Base-by-base conservation (phyloP, 2,888 invertebrate genomes). In the Drosophila ustulata region DNA sequence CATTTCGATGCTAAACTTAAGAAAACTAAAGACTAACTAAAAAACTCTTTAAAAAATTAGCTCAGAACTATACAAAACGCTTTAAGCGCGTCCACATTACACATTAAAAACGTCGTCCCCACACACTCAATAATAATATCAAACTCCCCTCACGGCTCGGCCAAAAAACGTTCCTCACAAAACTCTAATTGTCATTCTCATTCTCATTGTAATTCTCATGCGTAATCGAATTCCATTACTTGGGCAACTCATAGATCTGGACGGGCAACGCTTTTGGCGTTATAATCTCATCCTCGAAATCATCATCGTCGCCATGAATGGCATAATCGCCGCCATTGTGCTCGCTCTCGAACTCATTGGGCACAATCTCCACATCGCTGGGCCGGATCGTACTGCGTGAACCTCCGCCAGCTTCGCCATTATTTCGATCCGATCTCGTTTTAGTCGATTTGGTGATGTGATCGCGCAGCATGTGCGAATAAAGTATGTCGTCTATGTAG, bases 401-500 rank as follows among this genome's bases (percentile, higher is more conserved):
- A 18, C 87, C 85, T 59, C 88, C 85, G 63, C 79, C 85, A 56
- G 82, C 66, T 3, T 82, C 82, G 49, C 82, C 75, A 7, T 71
- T 71, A 64, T 80, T 80, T 74, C 81, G 82, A 69, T 86, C 83
- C 47, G 85, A 82, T 83, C 84, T 88, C 78, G 89, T 89, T 67
- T 84, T 88, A 62, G 79, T 82, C 13, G 89, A 81, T 28, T 88
- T 90, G 63, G 85, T 86, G 11, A 90, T 88, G 53, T 90, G 90
- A 62, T 92, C 92, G 41, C 89, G 89, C 30, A 92, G 78, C 62
- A 92, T 87, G 57, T 92, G 92, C 18, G 93, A 92, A 86, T 94
- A 94, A 6, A 95, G 91, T 63, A 95, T 93, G 78, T 93, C 93
- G 82, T 94, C 94, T 65, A 95, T 93, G 83, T 94, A 94, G 90